Base-by-base conservation (phyloP, 2,888 invertebrate species). In the Agrypnus murinus region DNA sequence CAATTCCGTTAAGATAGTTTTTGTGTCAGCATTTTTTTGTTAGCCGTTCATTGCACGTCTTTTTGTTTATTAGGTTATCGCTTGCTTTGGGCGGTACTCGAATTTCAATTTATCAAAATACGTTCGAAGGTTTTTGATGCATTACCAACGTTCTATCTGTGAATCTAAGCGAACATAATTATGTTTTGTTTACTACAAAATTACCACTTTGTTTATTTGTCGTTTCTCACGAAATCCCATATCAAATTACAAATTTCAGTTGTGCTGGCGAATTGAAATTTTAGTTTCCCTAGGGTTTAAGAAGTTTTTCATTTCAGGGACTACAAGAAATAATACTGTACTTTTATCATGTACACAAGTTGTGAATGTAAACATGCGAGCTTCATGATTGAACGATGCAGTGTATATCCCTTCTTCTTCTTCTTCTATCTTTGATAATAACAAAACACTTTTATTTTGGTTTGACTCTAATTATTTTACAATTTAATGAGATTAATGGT, bases 1-100 rank as follows among this genome's bases (percentile, higher is more conserved):
- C 79, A 81, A 81, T 81, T 78, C 79, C 73, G 78, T 79, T 80
- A 80, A 81, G 80, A 83, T 82, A 81, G 82, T 82, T 82, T 81
- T 79, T 80, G 74, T 81, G 81, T 81, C 81, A 77, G 80, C 78
- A 79, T 79, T 80, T 79, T 80, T 79, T 66, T 64, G 48, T 36
- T 50, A 7, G 57, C 34, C 57, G 43, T 19, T 70, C 60, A 58
- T 40, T 59, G 60, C 36, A 43, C 46, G 53, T 46, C 62, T 69
- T 69, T 66, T 36, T 60, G 43, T 19, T 46, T 60, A 45, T 60
- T 46, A 45, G 14, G 60, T 60, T 60, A 60, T 31, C 14, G 43
- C 43, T 31, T n/a, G 43, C 14, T 15, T 12, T 14, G 45, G 58
- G 46, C 12, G 25, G 31, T 31, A 43, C 45, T 45, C 60, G 45